Evolutionary conservation across 2,797 vertebrate genomes (phyloP), one percentile per base, ranked within the genome.

Genomic region (Lagorchestes hirsutus): DNA sequence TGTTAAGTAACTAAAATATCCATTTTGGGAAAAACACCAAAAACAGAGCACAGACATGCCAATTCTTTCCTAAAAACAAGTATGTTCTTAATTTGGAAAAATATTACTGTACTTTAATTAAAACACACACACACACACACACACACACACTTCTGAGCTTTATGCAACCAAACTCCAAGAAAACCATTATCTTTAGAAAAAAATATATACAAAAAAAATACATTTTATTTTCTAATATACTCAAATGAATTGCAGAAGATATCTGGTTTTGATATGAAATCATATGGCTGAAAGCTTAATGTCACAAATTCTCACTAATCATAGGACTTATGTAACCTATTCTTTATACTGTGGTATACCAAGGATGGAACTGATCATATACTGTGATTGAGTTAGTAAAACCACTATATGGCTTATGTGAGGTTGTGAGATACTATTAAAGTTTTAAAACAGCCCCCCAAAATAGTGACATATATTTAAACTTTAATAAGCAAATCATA

Each of bases 231-330:
- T 4, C 29, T 87, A 27, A 93, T 16, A 0, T 5, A 31, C 54
- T 91, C n/a, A 24, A 94, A 59, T 3, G 4, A 57, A 59, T 6
- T 92, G 93, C 18, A 93, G 56, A 14, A 91, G 14, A 56, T 10
- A 54, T 56, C 93, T 5, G 92, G 93, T 93, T 92, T 94, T 90
- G 92, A 95, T 34, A 94, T 52, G 0, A 93, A 95, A 57, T 50
- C 29, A 22, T 0, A 2, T 18, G 2, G 52, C 1, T 9, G 56
- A 96, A 58, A 92, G 67, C 54, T 46, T 40, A 6, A n/a, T 0
- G 87, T n/a, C 92, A 52, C 91, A 31, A 94, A 97, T 95, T 0
- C 87, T n/a, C 91, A 46, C 90, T 27, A 93, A 97, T 95, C n/a
- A 3, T 24, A 74, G n/a, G 27, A 87, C 90, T 34, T 13, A 0